phyloP scores from a whole-genome alignment of 1,140 invertebrate species.

The Marisa cornuarietis region DNA sequence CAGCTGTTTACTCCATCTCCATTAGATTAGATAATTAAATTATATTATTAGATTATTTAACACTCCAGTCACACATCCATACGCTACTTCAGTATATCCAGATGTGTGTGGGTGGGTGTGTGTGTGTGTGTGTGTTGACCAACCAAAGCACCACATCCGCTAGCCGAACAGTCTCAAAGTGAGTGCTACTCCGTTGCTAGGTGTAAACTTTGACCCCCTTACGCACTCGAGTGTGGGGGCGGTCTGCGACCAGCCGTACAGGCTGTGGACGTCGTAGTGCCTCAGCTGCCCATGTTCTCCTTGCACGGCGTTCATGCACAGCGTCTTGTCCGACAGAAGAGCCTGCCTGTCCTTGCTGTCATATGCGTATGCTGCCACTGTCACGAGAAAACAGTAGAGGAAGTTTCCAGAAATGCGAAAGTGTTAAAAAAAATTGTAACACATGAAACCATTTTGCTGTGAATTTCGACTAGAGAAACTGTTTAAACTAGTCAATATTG shows the following conservation, averaged over 20 bases:
- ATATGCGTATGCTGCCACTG: slow-evolving; percentile 53
- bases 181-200: no score
- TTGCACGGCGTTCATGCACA: slow-evolving; percentile 53
- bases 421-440: neutral
- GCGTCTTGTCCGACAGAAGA: slow-evolving; percentile 47
- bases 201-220: no score
- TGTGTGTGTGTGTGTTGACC: no score
- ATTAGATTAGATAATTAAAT: no score
- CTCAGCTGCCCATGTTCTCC: slow-evolving; percentile 37
- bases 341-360: slow-evolving; percentile 35
- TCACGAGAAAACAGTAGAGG: neutral
- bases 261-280: slow-evolving; percentile 63
- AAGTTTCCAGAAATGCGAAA: neutral
- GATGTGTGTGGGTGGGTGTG: no score
- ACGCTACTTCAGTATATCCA: no score
- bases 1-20: no score
- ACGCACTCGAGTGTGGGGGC: slow-evolving; percentile 51
- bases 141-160: no score
- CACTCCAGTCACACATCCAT: no score
- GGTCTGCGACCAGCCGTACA: slow-evolving; percentile 64
- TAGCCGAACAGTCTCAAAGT: no score
- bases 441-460: neutral
- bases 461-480: neutral
- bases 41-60: no score
- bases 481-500: no score